phyloP scores from a whole-genome alignment of 1,140 invertebrate genomes.

The Tetranychus cinnabarinus region DNA sequence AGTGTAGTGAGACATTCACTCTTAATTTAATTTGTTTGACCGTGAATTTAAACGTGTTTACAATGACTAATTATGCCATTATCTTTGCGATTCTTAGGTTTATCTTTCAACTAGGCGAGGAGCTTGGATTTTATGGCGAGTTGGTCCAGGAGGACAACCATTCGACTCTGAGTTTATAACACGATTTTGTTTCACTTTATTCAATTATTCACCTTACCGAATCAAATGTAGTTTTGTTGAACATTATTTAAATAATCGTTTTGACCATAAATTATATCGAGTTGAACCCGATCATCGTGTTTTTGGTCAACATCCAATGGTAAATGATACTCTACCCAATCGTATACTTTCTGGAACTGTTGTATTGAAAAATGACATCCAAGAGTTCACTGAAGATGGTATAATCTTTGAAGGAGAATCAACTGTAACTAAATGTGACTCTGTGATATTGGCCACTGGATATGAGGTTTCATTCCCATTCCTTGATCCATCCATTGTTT shows the following conservation, averaged over 20 bases:
- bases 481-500: constrained; percentile 14
- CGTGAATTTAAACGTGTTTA: neutral
- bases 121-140: constrained; percentile 23
- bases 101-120: constrained; percentile 26
- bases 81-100: neutral
- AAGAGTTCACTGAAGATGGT: constrained; percentile 17
- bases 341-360: constrained; percentile 26
- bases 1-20: neutral
- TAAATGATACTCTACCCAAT: constrained; percentile 29
- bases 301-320: constrained; percentile 27
- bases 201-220: constrained; percentile 4
- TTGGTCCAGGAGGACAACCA: constrained; percentile 20
- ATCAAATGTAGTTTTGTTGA: constrained; percentile 10
- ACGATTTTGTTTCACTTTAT: constrained; percentile 8
- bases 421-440: constrained; percentile 15
- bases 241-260: constrained; percentile 15
- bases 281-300: constrained; percentile 24
- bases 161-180: constrained; percentile 15
- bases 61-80: neutral
- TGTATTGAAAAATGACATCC: constrained; percentile 20
- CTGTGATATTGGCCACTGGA: constrained; percentile 22
- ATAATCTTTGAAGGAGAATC: constrained; percentile 19
- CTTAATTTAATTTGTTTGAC: neutral
- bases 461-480: constrained; percentile 24
- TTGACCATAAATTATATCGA: constrained; percentile 26